phyloP scores from a whole-genome alignment of 2,888 invertebrate genomes.

The Melanotus villosus region DNA sequence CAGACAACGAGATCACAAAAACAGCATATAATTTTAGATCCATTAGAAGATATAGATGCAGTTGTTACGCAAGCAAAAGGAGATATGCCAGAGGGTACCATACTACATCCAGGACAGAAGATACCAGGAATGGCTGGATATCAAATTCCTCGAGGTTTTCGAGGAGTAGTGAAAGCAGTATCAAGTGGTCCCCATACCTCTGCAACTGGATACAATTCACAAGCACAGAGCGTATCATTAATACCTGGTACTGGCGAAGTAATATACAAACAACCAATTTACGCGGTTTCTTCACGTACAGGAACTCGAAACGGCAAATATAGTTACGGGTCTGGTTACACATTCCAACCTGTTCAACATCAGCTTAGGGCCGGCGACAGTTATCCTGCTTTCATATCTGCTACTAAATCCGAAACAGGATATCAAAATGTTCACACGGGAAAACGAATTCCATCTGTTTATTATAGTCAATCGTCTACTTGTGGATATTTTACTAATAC shows the following conservation, averaged over 20 bases:
- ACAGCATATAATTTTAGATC: slow-evolving; percentile 76
- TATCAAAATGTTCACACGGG: slow-evolving; percentile 72
- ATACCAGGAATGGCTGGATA: slow-evolving; percentile 79
- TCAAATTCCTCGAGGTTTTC: slow-evolving; percentile 78
- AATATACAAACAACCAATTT: slow-evolving; percentile 61
- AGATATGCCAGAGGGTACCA: slow-evolving; percentile 71
- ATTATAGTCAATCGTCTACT: slow-evolving; percentile 88
- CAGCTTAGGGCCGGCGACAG: slow-evolving; percentile 64
- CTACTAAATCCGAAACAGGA: slow-evolving; percentile 86
- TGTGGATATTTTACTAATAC: slow-evolving; percentile 91
- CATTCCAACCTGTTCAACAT: slow-evolving; percentile 62
- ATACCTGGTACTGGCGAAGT: slow-evolving; percentile 63
- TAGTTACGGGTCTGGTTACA: slow-evolving; percentile 63
- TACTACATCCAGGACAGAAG: slow-evolving; percentile 77
- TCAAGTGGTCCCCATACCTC: slow-evolving; percentile 75
- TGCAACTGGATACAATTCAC: slow-evolving; percentile 75
- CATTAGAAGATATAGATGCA: slow-evolving; percentile 73
- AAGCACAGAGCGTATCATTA: slow-evolving; percentile 76
- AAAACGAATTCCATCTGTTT: slow-evolving; percentile 83
- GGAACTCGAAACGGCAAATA: slow-evolving; percentile 60
- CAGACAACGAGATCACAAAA: slow-evolving; percentile 72
- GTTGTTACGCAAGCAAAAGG: slow-evolving; percentile 74
- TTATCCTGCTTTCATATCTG: slow-evolving; percentile 80
- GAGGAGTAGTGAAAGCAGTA: slow-evolving; percentile 76
- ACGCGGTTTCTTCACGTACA: slow-evolving; percentile 62